A percentile compares a stretch with the other conserved stretches of the same genome.
These are phyloP conservation scores for Bombycilla garrulus DNA, from an alignment of 2,113 vertebrate genomes.

Conservation along the genomic window DNA sequence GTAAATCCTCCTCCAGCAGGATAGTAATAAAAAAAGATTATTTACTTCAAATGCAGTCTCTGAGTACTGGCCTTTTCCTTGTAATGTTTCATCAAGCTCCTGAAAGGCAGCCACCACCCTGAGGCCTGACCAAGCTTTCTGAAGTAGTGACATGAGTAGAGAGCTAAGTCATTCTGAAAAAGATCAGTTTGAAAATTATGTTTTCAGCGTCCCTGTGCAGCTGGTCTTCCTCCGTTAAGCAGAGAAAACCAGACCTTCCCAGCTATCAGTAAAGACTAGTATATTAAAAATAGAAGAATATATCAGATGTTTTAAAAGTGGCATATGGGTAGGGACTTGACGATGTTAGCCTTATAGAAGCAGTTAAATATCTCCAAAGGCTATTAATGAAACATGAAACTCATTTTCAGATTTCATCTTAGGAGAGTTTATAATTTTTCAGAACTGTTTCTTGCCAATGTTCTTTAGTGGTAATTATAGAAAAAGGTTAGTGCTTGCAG, in stretches of 20 bases:
- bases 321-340: neutral
- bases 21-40: neutral
- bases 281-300: neutral
- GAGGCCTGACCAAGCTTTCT: neutral
- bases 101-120: neutral
- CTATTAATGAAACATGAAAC: neutral
- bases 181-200: neutral
- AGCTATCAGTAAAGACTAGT: neutral
- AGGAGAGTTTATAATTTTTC: neutral
- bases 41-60: neutral
- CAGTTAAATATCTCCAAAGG: neutral
- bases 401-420: neutral
- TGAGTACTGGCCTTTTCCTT: neutral
- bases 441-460: neutral
- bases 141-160: neutral
- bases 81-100: neutral
- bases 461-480: neutral
- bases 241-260: neutral
- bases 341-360: neutral
- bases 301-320: neutral
- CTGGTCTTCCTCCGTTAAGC: neutral
- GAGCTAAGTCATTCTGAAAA: neutral
- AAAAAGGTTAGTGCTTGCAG: neutral
- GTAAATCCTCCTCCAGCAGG: neutral
- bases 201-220: neutral